Conservation (phyloP, 2,113 vertebrate genomes). For the Miniopterus natalensis region DNA sequence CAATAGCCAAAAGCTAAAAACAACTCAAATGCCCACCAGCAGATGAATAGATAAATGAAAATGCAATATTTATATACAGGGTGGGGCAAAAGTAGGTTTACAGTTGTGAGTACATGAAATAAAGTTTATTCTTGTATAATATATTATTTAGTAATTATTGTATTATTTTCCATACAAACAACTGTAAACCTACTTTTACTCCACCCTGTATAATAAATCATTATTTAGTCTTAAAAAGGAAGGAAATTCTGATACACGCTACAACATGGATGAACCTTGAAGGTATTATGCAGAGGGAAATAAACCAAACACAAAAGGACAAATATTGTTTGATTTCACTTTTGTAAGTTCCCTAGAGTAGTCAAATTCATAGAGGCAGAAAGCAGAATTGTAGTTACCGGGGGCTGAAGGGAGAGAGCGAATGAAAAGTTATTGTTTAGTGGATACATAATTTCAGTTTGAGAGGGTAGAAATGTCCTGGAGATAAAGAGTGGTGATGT, state of each 20-base stretch:
- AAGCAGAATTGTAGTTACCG: background rate
- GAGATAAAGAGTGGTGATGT: background rate
- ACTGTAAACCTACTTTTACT: too few relatives aligned
- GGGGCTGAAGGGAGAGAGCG: background rate
- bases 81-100: too few relatives aligned
- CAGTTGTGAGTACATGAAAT: too few relatives aligned
- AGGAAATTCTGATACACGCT: background rate
- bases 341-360: background rate
- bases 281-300: conserved; percentile 1
- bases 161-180: too few relatives aligned
- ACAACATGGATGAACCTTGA: background rate
- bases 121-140: too few relatives aligned
- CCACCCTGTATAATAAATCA: background rate
- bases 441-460: background rate
- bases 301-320: background rate
- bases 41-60: background rate
- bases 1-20: conserved; percentile 37
- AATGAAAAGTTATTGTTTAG: background rate
- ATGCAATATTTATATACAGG: background rate
- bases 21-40: background rate
- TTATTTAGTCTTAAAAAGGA: background rate
- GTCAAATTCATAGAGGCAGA: background rate
- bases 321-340: background rate
- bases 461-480: background rate
- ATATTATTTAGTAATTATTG: too few relatives aligned